Percentiles rank a stretch among this genome's conserved stretches.
Evolutionary conservation across 2,888 invertebrate genomes (phyloP).

Genomic region (Ectobius pallidus): DNA sequence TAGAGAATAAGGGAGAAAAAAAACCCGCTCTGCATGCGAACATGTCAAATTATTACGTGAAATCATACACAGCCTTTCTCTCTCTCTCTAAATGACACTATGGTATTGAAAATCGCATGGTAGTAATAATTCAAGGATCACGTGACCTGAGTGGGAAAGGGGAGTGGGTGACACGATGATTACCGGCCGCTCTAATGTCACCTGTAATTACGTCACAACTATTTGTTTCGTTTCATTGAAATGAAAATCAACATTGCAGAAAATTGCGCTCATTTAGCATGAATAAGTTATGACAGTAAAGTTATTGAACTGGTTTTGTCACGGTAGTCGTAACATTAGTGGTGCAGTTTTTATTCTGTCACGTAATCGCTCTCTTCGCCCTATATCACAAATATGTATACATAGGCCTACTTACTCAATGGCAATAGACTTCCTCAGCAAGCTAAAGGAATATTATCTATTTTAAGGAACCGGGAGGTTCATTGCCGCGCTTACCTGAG

Average conservation of each 20-base stretch:
- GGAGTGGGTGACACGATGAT: constrained; percentile 16
- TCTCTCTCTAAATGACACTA: constrained; percentile 2
- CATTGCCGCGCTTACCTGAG: no score
- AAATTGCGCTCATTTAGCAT: constrained; percentile 12
- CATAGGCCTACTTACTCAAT: no score
- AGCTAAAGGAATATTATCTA: no score
- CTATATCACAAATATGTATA: no score
- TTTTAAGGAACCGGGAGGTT: no score
- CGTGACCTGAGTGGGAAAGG: not conserved
- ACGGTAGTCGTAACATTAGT: no score
- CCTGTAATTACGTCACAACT: constrained; percentile 7
- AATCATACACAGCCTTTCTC: not conserved
- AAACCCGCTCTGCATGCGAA: not conserved
- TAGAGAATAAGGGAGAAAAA: no score
- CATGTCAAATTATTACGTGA: not conserved
- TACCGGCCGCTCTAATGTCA: constrained; percentile 14
- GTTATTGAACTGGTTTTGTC: no score
- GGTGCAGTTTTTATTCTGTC: no score
- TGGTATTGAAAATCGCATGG: not conserved
- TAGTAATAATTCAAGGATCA: constrained; percentile 7
- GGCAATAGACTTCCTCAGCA: no score
- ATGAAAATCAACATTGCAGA: constrained; percentile 14
- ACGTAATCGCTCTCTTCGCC: no score
- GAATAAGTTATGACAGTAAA: constrained; percentile 15
- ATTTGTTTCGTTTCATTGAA: constrained; percentile 5